A percentile compares a stretch with the other conserved stretches of the same genome.
These are phyloP conservation scores for Epirrita christyi DNA, from an alignment of 2,888 invertebrate species.

Conservation along the genomic window DNA sequence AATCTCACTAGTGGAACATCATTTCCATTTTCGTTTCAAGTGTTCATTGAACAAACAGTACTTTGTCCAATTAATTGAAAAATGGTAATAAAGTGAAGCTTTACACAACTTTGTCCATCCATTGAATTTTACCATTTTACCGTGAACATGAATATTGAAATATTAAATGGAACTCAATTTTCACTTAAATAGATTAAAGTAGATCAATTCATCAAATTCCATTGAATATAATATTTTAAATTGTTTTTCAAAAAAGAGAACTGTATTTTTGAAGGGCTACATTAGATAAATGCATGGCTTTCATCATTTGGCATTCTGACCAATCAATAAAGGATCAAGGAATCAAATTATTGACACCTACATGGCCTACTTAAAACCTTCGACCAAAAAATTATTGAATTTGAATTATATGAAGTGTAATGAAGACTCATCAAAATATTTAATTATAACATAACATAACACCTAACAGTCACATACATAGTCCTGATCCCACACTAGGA, in stretches of 20 bases:
- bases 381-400: too few species aligned
- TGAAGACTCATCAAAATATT: too few species aligned
- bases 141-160: constrained; percentile 24
- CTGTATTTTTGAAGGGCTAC: not conserved
- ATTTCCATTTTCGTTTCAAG: constrained; percentile 14
- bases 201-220: constrained; percentile 8
- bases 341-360: too few species aligned
- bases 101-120: constrained; percentile 14
- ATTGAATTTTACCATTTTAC: constrained; percentile 14
- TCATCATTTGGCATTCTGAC: too few species aligned
- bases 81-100: constrained; percentile 16
- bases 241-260: not conserved
- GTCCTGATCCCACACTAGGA: too few species aligned
- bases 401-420: too few species aligned
- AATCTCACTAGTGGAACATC: not conserved
- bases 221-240: too few species aligned
- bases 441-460: too few species aligned
- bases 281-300: not conserved
- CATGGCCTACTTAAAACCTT: too few species aligned
- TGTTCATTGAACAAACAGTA: constrained; percentile 19
- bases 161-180: constrained; percentile 24
- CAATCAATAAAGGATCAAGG: too few species aligned
- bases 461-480: too few species aligned
- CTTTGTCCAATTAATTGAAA: constrained; percentile 24
- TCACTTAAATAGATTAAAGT: constrained; percentile 17